These are phyloP conservation scores for Porites rus DNA, from an alignment of 92 coral and sea anemone species.

Conservation along the genomic window DNA sequence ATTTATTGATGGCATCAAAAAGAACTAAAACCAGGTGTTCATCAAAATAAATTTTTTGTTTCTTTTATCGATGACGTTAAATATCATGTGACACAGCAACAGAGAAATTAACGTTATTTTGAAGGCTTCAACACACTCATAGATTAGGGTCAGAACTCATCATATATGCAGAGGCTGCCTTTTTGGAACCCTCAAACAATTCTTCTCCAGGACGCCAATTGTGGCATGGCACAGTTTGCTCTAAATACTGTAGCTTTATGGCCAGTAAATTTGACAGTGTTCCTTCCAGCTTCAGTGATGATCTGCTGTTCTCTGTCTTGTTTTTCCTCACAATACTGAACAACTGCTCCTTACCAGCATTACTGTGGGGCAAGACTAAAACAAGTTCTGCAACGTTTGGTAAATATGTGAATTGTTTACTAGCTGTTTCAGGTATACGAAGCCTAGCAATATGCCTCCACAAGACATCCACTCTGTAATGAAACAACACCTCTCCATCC, in stretches of 20 bases:
- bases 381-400: constrained; percentile 71
- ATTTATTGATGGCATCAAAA: no score
- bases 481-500: constrained; percentile 40
- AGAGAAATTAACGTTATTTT: constrained; percentile 28
- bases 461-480: constrained; percentile 60
- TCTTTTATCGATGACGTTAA: no score
- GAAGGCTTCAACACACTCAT: constrained; percentile 22
- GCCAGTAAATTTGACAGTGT: constrained; percentile 62
- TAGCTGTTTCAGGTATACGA: constrained; percentile 35
- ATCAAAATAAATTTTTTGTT: no score
- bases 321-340: constrained; percentile 67
- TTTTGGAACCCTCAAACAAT: constrained; percentile 47
- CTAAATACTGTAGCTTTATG: constrained; percentile 70
- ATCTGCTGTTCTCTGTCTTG: constrained; percentile 58
- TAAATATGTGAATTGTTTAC: constrained; percentile 40
- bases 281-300: constrained; percentile 59
- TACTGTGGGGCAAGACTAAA: constrained; percentile 57
- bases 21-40: no score
- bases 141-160: constrained; percentile 22
- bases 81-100: neutral
- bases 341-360: constrained; percentile 69
- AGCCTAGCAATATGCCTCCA: constrained; percentile 62
- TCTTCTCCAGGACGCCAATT: constrained; percentile 56
- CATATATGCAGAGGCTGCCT: constrained; percentile 57
- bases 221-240: constrained; percentile 46